phyloP scores from a whole-genome alignment of 37 sponge, comb jelly and placozoan species.

The Hexactinellida sp. region DNA sequence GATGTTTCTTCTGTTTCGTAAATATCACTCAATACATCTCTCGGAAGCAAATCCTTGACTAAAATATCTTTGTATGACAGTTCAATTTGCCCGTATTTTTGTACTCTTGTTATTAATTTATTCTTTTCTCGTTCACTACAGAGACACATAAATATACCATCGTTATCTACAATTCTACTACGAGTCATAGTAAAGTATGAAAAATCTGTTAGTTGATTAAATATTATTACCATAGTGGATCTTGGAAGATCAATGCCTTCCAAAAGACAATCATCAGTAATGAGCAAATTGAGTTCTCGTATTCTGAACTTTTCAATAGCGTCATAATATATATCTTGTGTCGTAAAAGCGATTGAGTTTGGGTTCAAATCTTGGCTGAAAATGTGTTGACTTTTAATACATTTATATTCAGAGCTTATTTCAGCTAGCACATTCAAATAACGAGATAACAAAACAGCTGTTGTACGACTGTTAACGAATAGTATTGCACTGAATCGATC shows the following conservation, averaged over 20 bases:
- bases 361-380: background rate
- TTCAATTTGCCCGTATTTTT: background rate
- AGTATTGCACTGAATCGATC: background rate
- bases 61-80: background rate
- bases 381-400: background rate
- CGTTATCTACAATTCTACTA: background rate
- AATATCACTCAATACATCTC: background rate
- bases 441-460: background rate
- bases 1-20: background rate
- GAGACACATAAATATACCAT: background rate
- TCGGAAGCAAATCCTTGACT: background rate
- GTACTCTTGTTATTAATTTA: background rate
- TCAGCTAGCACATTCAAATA: background rate
- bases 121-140: background rate
- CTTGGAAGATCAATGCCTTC: background rate
- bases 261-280: background rate
- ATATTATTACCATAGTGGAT: background rate
- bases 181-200: background rate
- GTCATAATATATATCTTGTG: background rate
- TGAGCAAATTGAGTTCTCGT: background rate
- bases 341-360: background rate
- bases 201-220: background rate
- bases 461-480: background rate
- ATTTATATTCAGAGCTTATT: background rate
- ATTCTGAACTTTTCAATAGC: background rate